These are phyloP conservation scores for Ceratothoa steindachneri DNA, from an alignment of 2,888 invertebrate species.

Conservation along the genomic window DNA sequence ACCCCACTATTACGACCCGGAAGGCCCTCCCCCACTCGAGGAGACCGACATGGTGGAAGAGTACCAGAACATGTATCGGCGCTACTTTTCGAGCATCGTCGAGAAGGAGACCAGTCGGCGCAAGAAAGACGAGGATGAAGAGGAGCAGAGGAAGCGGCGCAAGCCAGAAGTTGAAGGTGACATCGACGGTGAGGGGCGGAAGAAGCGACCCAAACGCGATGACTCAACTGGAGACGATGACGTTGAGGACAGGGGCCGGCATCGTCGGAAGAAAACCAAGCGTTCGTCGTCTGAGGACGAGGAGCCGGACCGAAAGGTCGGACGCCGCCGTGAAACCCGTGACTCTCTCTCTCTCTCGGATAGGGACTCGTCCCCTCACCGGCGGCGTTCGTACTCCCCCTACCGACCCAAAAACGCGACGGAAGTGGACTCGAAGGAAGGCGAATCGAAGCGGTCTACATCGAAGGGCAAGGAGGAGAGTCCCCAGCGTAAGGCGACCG, in stretches of 20 bases:
- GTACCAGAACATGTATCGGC: background rate
- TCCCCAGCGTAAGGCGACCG: background rate
- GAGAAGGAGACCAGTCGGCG: background rate
- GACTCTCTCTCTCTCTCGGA: background rate
- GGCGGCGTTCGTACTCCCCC: background rate
- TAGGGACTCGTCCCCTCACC: background rate
- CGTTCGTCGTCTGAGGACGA: background rate
- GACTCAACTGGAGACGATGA: background rate
- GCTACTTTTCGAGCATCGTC: background rate
- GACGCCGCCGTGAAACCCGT: background rate
- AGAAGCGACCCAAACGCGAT: background rate
- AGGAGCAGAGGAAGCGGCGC: background rate
- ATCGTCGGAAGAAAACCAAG: background rate
- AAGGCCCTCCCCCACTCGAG: background rate
- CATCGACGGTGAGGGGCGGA: background rate
- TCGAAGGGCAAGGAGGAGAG: background rate
- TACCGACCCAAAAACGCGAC: background rate
- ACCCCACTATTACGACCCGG: background rate
- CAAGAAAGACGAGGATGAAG: background rate
- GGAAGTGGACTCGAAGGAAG: background rate
- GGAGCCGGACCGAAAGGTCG: background rate
- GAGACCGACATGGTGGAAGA: background rate
- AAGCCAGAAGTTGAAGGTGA: background rate
- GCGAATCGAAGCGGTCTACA: background rate
- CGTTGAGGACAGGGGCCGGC: background rate